Conservation (phyloP, 1,140 invertebrate species). For the Saccostrea cuccullata region DNA sequence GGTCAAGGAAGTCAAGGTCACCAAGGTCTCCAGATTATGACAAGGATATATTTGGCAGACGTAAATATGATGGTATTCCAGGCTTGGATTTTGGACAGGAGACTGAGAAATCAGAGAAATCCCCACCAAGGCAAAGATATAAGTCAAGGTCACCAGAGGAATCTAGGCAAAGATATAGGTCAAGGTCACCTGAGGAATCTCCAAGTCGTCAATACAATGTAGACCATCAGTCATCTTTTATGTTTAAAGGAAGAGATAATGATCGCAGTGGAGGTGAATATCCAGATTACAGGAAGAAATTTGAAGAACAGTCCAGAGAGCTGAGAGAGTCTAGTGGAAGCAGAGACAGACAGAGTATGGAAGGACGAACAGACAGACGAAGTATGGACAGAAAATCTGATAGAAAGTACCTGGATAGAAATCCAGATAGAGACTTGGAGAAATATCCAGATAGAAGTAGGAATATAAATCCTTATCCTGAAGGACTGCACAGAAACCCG, state of each 20-base stretch:
- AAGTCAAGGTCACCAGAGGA: conserved; percentile 25
- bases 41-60: conserved; percentile 41
- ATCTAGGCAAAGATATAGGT: background rate
- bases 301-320: conserved; percentile 36
- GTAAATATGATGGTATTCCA: conserved; percentile 22
- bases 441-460: background rate
- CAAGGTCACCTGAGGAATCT: conserved; percentile 20
- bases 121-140: background rate
- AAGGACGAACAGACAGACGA: background rate
- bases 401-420: background rate
- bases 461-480: background rate
- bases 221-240: conserved; percentile 50
- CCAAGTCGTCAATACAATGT: conserved; percentile 42
- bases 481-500: background rate
- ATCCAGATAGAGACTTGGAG: background rate
- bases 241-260: conserved; percentile 16
- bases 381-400: conserved; percentile 15
- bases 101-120: background rate
- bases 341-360: conserved; percentile 33
- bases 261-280: background rate
- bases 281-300: background rate
- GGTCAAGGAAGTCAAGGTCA: background rate
- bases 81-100: background rate
- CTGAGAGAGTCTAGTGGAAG: conserved; percentile 11
- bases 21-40: background rate